Evolutionary conservation across 1,140 invertebrate genomes (phyloP), one percentile per base, ranked within the genome.

Genomic region (Zophobas morio): DNA sequence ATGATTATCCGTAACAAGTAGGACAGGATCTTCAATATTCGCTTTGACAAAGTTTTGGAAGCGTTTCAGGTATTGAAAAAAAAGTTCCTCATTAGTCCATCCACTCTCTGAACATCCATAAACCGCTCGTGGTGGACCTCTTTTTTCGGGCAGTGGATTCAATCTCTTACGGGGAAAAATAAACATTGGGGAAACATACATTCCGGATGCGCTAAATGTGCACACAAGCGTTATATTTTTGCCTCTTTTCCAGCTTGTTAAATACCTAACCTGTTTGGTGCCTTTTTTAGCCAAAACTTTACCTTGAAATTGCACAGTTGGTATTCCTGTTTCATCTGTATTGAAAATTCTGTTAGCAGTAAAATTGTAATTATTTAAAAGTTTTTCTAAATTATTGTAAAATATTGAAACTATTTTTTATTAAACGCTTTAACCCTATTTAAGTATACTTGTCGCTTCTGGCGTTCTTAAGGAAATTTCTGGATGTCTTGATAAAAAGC

Each of bases 301-400:
- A 20, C 53, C 72, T 34, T 84, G 82, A 39, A 84, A 86, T 75
- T 87, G 86, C 3, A 88, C 87, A n/a, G 86, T 88, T 1, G 84
- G 86, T 20, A 86, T 78, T 6, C 85, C 86, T 46, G 85, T 88
- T 81, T 89, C 87, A 81, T 87, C 86, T 42, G 84, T 51, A 81
- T 88, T 88, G 73, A 82, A 88, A 60, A 88, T 85, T 70, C 49
- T 20, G 20, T 20, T 20, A 20, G 20, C 20, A 20, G 20, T 20
- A 20, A 20, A 20, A 20, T 20, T 20, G 20, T 20, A 20, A 20
- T 20, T 20, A 20, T 20, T 20, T 20, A 20, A 20, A 20, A 20
- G 20, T 20, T 20, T 20, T 20, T 20, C 20, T 20, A 20, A 20
- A 20, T 20, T 20, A 20, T 20, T 20, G 20, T 20, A 20, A 20